Conservation (phyloP, 2,113 vertebrate genomes). For the Crypturellus undulatus region DNA sequence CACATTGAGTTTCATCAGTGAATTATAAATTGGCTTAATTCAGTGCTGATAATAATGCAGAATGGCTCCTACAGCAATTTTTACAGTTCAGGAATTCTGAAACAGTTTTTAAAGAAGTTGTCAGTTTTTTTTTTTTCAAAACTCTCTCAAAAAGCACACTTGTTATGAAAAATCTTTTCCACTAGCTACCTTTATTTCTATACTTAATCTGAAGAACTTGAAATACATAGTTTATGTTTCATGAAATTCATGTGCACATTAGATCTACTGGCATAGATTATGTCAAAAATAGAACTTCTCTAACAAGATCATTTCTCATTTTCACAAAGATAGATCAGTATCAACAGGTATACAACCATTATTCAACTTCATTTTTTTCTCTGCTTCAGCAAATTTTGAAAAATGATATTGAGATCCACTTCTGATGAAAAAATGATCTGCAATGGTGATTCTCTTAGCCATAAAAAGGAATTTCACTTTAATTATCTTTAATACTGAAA, state of each 20-base stretch:
- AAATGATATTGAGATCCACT: constrained; percentile 13
- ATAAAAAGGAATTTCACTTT: constrained; percentile 12
- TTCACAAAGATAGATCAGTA: not conserved
- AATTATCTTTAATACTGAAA: constrained; percentile 30
- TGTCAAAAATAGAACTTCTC: not conserved
- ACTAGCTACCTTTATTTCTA: constrained; percentile 19
- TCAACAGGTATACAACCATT: not conserved
- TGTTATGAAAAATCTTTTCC: constrained; percentile 26
- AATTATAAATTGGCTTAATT: not conserved
- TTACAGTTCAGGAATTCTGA: constrained; percentile 21
- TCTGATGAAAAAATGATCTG: constrained; percentile 45
- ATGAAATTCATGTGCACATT: constrained; percentile 1
- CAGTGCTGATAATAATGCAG: not conserved
- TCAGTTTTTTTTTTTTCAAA: not conserved
- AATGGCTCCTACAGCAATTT: constrained; percentile 22
- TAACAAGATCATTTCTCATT: constrained; percentile 30
- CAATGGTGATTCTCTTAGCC: not conserved
- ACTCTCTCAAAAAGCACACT: not conserved
- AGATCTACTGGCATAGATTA: not conserved
- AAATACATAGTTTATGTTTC: constrained; percentile 27
- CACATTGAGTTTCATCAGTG: not conserved
- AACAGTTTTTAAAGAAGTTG: constrained; percentile 24
- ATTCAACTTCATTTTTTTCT: not conserved
- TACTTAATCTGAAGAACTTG: constrained; percentile 12
- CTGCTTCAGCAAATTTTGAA: constrained; percentile 28